Base-by-base conservation (phyloP, 2,797 vertebrate species). In the Fringilla coelebs region DNA sequence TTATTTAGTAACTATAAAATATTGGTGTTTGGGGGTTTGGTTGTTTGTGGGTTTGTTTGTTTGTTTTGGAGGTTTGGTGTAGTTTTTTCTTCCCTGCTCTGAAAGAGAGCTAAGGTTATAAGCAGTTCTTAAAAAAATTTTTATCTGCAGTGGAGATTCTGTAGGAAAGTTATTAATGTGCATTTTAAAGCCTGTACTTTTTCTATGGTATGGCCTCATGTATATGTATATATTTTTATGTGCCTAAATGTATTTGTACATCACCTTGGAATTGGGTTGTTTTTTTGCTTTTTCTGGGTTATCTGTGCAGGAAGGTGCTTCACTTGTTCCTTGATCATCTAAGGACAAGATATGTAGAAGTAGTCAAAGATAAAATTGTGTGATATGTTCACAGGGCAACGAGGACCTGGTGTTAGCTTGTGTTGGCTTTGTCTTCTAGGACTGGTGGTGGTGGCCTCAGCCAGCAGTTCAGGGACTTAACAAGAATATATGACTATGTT, bases 401-500 rank as follows among this genome's bases (percentile, higher is more conserved):
- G 0, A 76, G 29, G 48, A 71, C 36, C 11, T 68, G 66, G 17
- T 54, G 20, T 38, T 57, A 54, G 32, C 22, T 76, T 31, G 11
- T 40, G 17, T 49, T 79, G 25, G 12, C 18, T 76, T 72, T 74
- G 31, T 60, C 41, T 67, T 73, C 18, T 21, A 10, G 63, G 32
- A 10, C 16, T 61, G 38, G 19, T 85, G 9, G 2, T 32, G 8
- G 8, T 62, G 43, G 24, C 40, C 36, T 77, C 48, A 87, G 38
- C 31, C n/a, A 38, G 38, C 24, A 22, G 25, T 26, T 85, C 28
- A 18, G 31, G 20, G 36, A 48, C 61, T 58, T 73, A 36, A 36
- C 1, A 26, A 15, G 36, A 55, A 22, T 15, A 3, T 18, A 1
- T 0, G 2, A 45, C 71, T 65, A 0, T 0, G 0, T 29, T 58